Percentiles rank a stretch among this genome's conserved stretches.
These are phyloP conservation scores for Drosophila sturtevanti DNA, from an alignment of 1,140 invertebrate species.

Conservation along the genomic window DNA sequence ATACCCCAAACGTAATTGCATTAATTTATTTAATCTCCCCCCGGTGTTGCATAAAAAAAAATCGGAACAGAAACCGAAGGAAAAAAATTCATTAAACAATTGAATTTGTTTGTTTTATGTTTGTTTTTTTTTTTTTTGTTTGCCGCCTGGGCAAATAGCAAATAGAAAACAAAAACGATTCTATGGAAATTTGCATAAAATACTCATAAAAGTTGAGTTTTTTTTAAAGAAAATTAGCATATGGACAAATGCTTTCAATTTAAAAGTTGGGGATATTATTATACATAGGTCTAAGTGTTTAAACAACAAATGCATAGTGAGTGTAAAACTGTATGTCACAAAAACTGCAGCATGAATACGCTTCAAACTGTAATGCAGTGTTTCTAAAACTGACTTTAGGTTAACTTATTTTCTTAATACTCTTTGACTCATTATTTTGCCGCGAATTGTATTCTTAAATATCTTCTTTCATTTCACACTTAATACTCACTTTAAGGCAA, in stretches of 20 bases:
- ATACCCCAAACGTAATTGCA: constrained; percentile 76
- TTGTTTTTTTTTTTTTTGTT: too few relatives aligned
- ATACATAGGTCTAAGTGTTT: too few relatives aligned
- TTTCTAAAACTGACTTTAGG: too few relatives aligned
- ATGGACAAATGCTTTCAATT: constrained; percentile 4
- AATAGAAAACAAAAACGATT: constrained; percentile 45
- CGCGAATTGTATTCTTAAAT: too few relatives aligned
- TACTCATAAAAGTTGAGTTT: constrained; percentile 56
- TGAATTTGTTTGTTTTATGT: constrained; percentile 8
- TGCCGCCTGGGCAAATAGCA: constrained; percentile 43
- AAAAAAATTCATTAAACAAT: constrained; percentile 19
- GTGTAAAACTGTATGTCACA: background rate
- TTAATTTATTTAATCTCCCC: constrained; percentile 66
- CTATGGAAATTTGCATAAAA: constrained; percentile 62
- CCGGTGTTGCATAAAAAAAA: constrained; percentile 36
- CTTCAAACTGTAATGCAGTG: background rate
- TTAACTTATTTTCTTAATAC: too few relatives aligned
- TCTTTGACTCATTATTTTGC: too few relatives aligned
- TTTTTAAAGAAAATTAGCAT: constrained; percentile 52
- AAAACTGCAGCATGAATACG: too few relatives aligned
- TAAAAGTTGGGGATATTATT: background rate
- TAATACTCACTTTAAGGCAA: constrained; percentile 89
- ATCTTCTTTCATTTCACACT: too few relatives aligned
- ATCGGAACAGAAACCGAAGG: constrained; percentile 31
- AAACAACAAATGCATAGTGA: too few relatives aligned